phyloP scores from a whole-genome alignment of 2,797 vertebrate species.

The Toxotes lorentzi region DNA sequence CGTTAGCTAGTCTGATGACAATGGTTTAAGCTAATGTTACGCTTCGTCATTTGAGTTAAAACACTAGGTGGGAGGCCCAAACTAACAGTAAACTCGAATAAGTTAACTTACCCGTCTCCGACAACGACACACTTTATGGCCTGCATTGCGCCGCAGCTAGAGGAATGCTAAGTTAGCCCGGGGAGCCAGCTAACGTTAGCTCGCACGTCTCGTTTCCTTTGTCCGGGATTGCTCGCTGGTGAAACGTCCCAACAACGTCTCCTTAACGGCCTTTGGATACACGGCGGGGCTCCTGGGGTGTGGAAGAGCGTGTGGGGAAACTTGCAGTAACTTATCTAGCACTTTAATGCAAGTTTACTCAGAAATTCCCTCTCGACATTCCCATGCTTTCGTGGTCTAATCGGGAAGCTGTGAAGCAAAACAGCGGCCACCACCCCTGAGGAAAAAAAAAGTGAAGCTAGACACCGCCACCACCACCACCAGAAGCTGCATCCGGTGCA shows the following conservation, averaged over 20 bases:
- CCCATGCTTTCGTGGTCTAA: conserved; percentile 73
- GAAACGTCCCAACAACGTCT: conserved; percentile 53
- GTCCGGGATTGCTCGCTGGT: conserved; percentile 68
- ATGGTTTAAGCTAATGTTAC: background rate
- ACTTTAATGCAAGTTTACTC: conserved; percentile 66
- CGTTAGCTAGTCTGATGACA: conserved; percentile 23
- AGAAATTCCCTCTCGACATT: conserved; percentile 73
- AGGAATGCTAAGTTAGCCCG: conserved; percentile 77
- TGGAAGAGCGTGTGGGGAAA: background rate
- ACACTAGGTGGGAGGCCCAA: rapidly evolving
- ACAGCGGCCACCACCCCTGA: conserved; percentile 84
- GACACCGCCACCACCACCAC: conserved; percentile 43
- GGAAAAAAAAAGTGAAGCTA: conserved; percentile 54
- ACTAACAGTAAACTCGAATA: background rate
- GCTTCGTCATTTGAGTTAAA: background rate
- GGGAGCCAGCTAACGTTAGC: conserved; percentile 77
- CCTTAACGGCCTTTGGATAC: background rate
- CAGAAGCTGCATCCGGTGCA: conserved; percentile 68
- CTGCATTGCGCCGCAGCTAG: conserved; percentile 89
- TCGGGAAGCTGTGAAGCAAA: conserved; percentile 73
- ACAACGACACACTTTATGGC: conserved; percentile 99
- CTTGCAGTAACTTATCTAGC: conserved; percentile 50
- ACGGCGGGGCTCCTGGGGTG: background rate
- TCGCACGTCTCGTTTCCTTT: conserved; percentile 71
- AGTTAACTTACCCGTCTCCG: conserved; percentile 93